phyloP scores from a whole-genome alignment of 2,113 vertebrate genomes.

The Paedocypris sp. region DNA sequence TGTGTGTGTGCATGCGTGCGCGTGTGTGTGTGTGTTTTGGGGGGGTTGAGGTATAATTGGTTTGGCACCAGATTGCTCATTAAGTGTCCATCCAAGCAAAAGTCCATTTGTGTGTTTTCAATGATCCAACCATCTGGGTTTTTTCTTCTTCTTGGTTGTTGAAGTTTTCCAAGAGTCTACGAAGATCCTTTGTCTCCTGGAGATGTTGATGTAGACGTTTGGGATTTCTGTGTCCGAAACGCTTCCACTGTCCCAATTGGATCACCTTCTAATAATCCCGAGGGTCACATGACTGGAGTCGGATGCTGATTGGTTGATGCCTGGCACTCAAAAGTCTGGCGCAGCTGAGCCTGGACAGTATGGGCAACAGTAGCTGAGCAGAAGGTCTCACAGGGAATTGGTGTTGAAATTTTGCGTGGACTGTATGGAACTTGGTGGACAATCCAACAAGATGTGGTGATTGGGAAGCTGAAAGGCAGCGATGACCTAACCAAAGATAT shows the following conservation, averaged over 20 bases:
- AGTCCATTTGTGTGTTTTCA: conserved; percentile 54
- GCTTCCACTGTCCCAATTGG: conserved; percentile 48
- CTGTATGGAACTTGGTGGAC: background rate
- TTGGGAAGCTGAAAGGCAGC: background rate
- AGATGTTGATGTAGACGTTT: conserved; percentile 25
- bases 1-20: background rate
- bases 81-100: conserved; percentile 60
- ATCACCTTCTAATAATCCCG: conserved; percentile 32
- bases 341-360: conserved; percentile 37
- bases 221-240: conserved; percentile 27
- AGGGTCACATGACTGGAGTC: conserved; percentile 41
- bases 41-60: conserved; percentile 38
- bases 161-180: conserved; percentile 29
- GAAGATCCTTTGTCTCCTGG: conserved; percentile 30
- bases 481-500: conserved; percentile 48
- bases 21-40: background rate
- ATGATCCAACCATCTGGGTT: conserved; percentile 61
- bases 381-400: background rate
- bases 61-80: conserved; percentile 57
- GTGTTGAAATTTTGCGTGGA: background rate
- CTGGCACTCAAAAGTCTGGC: conserved; percentile 47
- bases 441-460: background rate
- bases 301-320: conserved; percentile 42
- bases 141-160: conserved; percentile 35
- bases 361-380: conserved; percentile 13